Conservation (phyloP, 2,113 vertebrate genomes). For the Balaenoptera acutorostrata region DNA sequence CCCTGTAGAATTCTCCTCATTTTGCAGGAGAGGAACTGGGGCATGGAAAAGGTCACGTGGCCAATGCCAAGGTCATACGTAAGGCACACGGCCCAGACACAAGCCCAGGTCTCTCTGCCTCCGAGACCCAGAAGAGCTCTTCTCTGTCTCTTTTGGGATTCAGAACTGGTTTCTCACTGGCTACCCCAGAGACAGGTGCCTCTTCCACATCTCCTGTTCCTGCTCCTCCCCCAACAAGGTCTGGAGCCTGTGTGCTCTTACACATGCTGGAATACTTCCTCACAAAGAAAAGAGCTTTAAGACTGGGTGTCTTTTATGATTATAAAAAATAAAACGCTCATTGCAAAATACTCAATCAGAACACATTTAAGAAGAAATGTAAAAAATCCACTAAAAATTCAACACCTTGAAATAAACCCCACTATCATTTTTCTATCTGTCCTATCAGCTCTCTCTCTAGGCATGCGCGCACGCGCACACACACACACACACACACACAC, state of each 20-base stretch:
- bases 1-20: neutral
- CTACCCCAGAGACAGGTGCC: neutral
- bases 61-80: neutral
- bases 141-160: neutral
- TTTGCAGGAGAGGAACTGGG: neutral
- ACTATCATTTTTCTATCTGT: neutral
- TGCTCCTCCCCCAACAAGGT: neutral
- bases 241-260: neutral
- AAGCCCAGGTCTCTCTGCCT: neutral
- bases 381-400: neutral
- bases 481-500: neutral
- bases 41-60: neutral
- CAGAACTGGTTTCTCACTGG: neutral
- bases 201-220: neutral
- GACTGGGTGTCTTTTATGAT: neutral
- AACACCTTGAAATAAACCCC: neutral
- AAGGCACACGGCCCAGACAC: neutral
- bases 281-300: neutral
- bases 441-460: neutral
- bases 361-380: neutral
- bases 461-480: accelerated
- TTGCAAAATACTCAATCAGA: neutral
- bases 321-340: constrained; percentile 7
- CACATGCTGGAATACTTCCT: neutral
- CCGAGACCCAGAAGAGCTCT: neutral